phyloP scores from a whole-genome alignment of 2,888 invertebrate species.

The Imbricaverruca yamaguchii region DNA sequence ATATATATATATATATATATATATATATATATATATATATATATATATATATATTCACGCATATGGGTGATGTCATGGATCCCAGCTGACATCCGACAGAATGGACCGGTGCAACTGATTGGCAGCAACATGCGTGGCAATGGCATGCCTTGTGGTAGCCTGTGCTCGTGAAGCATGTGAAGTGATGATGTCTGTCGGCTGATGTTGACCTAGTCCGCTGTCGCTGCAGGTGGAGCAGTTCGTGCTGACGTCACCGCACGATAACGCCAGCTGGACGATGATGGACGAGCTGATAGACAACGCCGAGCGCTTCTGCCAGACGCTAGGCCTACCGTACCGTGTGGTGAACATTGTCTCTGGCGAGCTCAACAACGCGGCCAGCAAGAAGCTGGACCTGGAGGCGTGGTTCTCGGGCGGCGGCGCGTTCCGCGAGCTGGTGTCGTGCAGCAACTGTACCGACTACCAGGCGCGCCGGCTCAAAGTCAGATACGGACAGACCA shows the following conservation, averaged over 20 bases:
- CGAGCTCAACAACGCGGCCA: constrained; percentile 95
- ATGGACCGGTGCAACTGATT: too few species aligned
- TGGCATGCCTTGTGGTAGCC: too few species aligned
- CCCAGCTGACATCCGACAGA: too few species aligned
- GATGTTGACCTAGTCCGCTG: too few species aligned
- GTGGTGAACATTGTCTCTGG: constrained; percentile 98
- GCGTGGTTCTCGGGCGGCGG: constrained; percentile 98
- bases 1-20: too few species aligned
- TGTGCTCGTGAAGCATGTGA: too few species aligned
- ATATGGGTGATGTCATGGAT: too few species aligned
- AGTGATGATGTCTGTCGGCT: too few species aligned
- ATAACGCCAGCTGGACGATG: constrained; percentile 95
- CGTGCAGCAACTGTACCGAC: constrained; percentile 97
- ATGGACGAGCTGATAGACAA: constrained; percentile 97
- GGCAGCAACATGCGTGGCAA: too few species aligned
- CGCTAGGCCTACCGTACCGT: constrained; percentile 82
- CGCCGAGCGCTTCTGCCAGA: constrained; percentile 85
- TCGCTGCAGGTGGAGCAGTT: constrained; percentile 82
- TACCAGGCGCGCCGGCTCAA: constrained; percentile 80
- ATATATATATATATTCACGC: too few species aligned
- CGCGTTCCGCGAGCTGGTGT: constrained; percentile 93
- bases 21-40: too few species aligned
- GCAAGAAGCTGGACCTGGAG: constrained; percentile 95
- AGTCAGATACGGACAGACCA: constrained; percentile 93
- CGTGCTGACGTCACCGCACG: constrained; percentile 91